Conservation (phyloP, 2,888 invertebrate species). For the Carpatolechia fugitivella region DNA sequence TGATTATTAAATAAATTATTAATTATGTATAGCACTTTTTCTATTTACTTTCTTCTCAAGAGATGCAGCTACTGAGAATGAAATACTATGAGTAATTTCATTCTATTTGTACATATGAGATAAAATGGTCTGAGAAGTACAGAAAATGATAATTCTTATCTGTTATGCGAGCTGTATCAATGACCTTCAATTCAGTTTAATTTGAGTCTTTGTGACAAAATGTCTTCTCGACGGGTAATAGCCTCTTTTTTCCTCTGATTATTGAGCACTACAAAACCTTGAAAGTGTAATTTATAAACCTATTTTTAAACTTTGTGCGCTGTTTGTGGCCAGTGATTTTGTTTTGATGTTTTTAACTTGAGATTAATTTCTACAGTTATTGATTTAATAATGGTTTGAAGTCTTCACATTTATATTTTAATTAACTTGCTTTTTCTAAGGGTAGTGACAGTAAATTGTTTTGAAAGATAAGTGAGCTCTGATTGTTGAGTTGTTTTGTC, state of each 20-base stretch:
- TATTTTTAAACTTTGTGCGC: slow-evolving; percentile 17
- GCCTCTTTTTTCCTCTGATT: slow-evolving; percentile 21
- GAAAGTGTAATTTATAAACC: neutral
- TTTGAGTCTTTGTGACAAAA: slow-evolving; percentile 60
- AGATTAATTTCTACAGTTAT: too few species aligned
- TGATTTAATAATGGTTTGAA: too few species aligned
- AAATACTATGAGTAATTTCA: slow-evolving; percentile 41
- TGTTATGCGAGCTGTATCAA: slow-evolving; percentile 53
- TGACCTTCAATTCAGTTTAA: slow-evolving; percentile 61
- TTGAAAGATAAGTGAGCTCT: neutral
- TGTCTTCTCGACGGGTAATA: slow-evolving; percentile 69
- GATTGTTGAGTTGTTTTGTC: too few species aligned
- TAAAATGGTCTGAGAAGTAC: slow-evolving; percentile 42
- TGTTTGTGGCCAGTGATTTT: slow-evolving; percentile 9
- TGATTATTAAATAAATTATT: too few species aligned
- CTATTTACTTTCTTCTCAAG: slow-evolving; percentile 24
- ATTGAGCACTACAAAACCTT: neutral
- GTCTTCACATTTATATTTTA: too few species aligned
- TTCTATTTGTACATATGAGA: slow-evolving; percentile 32
- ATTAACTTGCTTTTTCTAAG: too few species aligned
- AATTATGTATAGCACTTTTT: neutral
- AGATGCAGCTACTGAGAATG: slow-evolving; percentile 35
- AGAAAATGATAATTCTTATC: slow-evolving; percentile 61
- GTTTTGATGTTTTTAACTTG: neutral
- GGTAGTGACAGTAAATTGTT: neutral